Conservation (phyloP, 2,113 vertebrate genomes). For the Vulpes ferrilata region DNA sequence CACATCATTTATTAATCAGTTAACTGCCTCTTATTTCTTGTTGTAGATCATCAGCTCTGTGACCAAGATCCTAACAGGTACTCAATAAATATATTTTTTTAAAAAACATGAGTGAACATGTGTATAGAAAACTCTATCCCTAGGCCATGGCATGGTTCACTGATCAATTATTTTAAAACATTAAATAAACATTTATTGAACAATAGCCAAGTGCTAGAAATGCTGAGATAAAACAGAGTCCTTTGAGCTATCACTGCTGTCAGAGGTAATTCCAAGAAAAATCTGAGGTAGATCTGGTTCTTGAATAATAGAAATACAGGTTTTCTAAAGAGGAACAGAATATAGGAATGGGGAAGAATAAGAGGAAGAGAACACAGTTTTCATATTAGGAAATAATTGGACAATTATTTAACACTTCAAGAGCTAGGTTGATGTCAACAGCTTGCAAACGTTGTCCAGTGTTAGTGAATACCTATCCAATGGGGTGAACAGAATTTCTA, state of each 20-base stretch:
- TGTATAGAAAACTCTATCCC: not conserved
- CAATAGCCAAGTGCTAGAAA: not conserved
- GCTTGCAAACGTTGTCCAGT: not conserved
- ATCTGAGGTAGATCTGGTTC: not conserved
- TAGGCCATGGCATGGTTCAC: not conserved
- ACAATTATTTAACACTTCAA: not conserved
- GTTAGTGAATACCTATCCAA: not conserved
- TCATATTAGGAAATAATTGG: not conserved
- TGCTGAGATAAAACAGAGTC: not conserved
- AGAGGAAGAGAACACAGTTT: not conserved
- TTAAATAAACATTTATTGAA: not conserved
- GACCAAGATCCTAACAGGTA: not conserved
- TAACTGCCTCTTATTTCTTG: not conserved
- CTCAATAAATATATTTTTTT: not conserved
- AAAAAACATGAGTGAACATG: not conserved
- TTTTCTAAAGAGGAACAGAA: not conserved
- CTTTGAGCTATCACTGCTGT: not conserved
- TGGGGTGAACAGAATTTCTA: not conserved
- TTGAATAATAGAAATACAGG: not conserved
- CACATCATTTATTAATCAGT: constrained; percentile 81
- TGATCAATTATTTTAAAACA: constrained; percentile 12
- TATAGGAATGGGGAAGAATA: not conserved
- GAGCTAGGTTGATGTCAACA: not conserved
- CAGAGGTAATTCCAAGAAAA: constrained; percentile 11
- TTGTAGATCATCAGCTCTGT: not conserved